Evolutionary conservation across 2,888 invertebrate species (phyloP).

Genomic region (Serripes groenlandicus): DNA sequence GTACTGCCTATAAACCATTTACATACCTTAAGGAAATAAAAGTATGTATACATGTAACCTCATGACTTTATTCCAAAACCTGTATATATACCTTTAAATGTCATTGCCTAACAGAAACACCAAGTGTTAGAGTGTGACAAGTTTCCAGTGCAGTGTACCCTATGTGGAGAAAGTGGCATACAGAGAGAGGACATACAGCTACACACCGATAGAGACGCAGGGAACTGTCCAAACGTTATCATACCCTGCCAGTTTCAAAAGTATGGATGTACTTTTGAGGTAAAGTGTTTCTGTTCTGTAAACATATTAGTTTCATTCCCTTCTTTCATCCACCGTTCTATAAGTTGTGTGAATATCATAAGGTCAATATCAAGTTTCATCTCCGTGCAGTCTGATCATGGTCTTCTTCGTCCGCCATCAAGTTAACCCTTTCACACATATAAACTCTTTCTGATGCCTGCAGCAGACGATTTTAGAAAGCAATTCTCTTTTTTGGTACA

Average conservation of each 20-base stretch:
- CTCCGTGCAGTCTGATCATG: background rate
- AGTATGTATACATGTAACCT: background rate
- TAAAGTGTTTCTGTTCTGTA: conserved; percentile 35
- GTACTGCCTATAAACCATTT: no score
- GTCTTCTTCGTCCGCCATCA: background rate
- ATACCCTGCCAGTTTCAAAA: conserved; percentile 75
- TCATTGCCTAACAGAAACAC: conserved; percentile 76
- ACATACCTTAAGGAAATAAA: no score
- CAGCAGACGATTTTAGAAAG: no score
- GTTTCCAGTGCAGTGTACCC: conserved; percentile 79
- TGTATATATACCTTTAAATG: no score
- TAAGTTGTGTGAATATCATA: background rate
- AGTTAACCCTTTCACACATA: background rate
- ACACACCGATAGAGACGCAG: conserved; percentile 75
- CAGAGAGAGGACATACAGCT: conserved; percentile 74
- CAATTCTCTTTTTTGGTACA: no score
- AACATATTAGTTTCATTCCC: background rate
- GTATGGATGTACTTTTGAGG: conserved; percentile 79
- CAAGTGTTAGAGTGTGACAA: conserved; percentile 79
- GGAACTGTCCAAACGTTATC: conserved; percentile 78
- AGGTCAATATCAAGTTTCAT: background rate
- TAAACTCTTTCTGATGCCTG: no score
- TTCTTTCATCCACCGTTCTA: no score
- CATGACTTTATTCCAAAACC: background rate
- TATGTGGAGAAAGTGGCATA: conserved; percentile 78